Base-by-base conservation (phyloP, 2,113 vertebrate species). In the Plecotus auritus region DNA sequence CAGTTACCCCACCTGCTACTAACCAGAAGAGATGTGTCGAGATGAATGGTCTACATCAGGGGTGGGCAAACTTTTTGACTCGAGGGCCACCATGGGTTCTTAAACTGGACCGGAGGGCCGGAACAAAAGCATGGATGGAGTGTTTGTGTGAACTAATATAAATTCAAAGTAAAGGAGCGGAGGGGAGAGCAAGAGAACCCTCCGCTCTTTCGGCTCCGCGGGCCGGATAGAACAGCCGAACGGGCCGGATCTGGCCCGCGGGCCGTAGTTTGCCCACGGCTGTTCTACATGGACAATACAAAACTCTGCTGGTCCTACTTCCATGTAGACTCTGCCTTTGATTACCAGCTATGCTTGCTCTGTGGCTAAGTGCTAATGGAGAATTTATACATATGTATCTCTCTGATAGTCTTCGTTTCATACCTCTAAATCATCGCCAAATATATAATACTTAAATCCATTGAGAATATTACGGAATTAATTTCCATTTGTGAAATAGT, bases 401-500 rank as follows among this genome's bases (percentile, higher is more conserved):
- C 26, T 16, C 77, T 26, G 56, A 81, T 77, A 45, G 17, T 45
- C 59, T 73, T 93, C 17, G 80, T 81, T 91, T 32, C 59, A 83
- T 26, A 61, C 49, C 45, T 96, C 92, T 92, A 87, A 92, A 96
- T 90, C 47, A 92, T 85, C 5, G 7, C 64, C 51, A 76, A 89
- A 80, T 84, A 1, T 76, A 13, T 93, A 76, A 82, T 70, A 35
- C 54, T 93, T 84, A 86, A 93, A 78, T 70, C 22, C 69, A 86
- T 84, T 93, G 87, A 47, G 35, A 95, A 61, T 90, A 92, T 69
- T 67, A 87, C 37, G 35, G n/a, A 89, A 88, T 82, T 32, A 96
- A 56, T 94, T 94, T 85, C 86, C 61, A 30, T 91, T 94, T 83
- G 81, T 87, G 92, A 80, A 88, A 77, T 74, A 83, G 45, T 35